These are phyloP conservation scores for Empidonax traillii DNA, from an alignment of 2,113 vertebrate genomes.

Conservation along the genomic window DNA sequence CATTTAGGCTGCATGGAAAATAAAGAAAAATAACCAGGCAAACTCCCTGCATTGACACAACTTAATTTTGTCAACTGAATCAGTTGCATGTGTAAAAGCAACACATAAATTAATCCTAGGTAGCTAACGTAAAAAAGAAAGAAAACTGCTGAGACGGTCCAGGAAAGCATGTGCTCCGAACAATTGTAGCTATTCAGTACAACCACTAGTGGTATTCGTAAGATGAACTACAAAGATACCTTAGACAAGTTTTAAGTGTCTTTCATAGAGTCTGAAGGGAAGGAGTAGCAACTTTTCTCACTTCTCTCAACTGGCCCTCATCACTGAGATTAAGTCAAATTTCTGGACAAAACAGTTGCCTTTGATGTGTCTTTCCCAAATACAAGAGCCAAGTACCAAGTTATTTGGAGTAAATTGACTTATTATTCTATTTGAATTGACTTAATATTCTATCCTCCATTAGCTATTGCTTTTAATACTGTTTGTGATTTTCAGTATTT, in stretches of 20 bases:
- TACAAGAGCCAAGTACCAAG: not conserved
- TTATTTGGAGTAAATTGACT: not conserved
- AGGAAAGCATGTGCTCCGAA: not conserved
- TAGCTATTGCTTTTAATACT: not conserved
- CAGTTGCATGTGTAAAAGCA: not conserved
- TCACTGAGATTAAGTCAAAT: not conserved
- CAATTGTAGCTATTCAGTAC: not conserved
- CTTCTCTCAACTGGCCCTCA: not conserved
- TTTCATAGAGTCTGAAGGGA: not conserved
- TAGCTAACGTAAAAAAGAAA: not conserved
- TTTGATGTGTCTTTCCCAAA: not conserved
- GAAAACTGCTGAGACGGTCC: not conserved
- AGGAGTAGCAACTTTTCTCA: not conserved
- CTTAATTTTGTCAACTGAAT: not conserved
- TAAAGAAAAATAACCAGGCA: not conserved
- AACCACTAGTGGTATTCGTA: not conserved
- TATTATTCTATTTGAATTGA: not conserved
- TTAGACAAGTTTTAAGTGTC: not conserved
- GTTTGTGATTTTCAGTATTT: not conserved
- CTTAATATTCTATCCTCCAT: not conserved
- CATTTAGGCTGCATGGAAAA: not conserved
- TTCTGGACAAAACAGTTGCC: not conserved
- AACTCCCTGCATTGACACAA: not conserved
- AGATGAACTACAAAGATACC: not conserved
- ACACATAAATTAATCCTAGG: not conserved